phyloP scores from a whole-genome alignment of 2,888 invertebrate genomes.

The Lasioglossum calceatum region DNA sequence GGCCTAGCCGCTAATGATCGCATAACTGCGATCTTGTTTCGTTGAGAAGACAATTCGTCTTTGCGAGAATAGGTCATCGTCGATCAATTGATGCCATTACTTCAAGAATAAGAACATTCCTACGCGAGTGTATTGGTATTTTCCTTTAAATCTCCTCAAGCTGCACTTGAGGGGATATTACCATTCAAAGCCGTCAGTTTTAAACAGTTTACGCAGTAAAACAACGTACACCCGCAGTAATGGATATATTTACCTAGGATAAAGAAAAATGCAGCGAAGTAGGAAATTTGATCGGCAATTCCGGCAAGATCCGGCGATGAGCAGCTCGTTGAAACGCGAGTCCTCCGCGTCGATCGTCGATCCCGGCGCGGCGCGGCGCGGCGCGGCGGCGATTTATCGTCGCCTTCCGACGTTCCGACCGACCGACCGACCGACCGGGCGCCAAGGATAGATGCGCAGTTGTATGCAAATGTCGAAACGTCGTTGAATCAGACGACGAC shows the following conservation, averaged over 20 bases:
- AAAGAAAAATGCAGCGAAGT: background rate
- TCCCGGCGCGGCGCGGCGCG: background rate
- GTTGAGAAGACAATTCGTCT: background rate
- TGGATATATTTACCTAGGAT: too few relatives aligned
- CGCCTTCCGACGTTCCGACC: background rate
- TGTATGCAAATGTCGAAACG: conserved; percentile 44
- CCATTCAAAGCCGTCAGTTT: too few relatives aligned
- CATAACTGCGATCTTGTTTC: background rate
- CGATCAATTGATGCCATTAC: background rate
- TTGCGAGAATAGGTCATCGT: background rate
- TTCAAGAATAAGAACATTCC: background rate
- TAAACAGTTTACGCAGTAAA: too few relatives aligned
- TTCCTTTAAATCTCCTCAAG: too few relatives aligned
- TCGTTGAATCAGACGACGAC: conserved; percentile 46
- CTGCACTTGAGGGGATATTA: too few relatives aligned
- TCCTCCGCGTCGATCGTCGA: background rate
- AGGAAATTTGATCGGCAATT: background rate
- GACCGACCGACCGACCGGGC: background rate
- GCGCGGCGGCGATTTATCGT: conserved; percentile 5
- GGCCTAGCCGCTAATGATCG: background rate
- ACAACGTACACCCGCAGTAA: too few relatives aligned
- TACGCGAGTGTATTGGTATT: too few relatives aligned
- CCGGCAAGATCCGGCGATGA: background rate
- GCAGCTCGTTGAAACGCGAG: background rate
- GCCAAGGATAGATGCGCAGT: conserved; percentile 42